phyloP scores from a whole-genome alignment of 1,140 invertebrate genomes.

The Eriocheir sinensis region DNA sequence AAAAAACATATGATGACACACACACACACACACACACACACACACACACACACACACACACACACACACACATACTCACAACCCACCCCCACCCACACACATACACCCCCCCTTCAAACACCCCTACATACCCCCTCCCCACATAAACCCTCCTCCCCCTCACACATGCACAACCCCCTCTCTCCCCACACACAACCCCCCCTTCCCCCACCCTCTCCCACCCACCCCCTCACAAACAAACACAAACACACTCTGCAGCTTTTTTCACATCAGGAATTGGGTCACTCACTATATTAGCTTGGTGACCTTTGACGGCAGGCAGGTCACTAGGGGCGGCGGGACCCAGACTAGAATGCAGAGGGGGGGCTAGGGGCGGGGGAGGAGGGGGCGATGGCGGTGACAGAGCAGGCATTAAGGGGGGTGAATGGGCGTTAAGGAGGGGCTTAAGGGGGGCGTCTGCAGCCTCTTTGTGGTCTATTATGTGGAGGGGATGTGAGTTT shows the following conservation, averaged over 20 bases:
- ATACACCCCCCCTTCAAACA: not conserved
- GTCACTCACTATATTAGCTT: not conserved
- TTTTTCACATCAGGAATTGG: not conserved
- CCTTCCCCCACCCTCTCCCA: too few species aligned
- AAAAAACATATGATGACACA: too few species aligned
- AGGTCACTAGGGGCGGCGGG: not conserved
- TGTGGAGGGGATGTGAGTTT: too few species aligned
- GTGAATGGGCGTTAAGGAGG: not conserved
- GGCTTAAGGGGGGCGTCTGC: not conserved
- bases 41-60: constrained; percentile 22
- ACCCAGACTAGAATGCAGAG: not conserved
- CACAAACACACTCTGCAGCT: not conserved
- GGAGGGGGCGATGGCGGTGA: not conserved
- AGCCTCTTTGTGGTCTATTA: too few species aligned
- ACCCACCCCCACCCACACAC: not conserved
- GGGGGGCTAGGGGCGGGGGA: not conserved
- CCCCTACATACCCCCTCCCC: not conserved
- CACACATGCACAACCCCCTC: not conserved
- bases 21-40: constrained; percentile 22
- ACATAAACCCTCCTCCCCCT: too few species aligned
- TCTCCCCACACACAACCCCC: not conserved
- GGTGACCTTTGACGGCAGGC: not conserved
- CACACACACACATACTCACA: constrained; percentile 2
- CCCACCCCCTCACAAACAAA: not conserved
- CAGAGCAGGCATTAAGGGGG: not conserved